phyloP scores from a whole-genome alignment of 2,113 vertebrate species.

The Erinaceus europaeus region DNA sequence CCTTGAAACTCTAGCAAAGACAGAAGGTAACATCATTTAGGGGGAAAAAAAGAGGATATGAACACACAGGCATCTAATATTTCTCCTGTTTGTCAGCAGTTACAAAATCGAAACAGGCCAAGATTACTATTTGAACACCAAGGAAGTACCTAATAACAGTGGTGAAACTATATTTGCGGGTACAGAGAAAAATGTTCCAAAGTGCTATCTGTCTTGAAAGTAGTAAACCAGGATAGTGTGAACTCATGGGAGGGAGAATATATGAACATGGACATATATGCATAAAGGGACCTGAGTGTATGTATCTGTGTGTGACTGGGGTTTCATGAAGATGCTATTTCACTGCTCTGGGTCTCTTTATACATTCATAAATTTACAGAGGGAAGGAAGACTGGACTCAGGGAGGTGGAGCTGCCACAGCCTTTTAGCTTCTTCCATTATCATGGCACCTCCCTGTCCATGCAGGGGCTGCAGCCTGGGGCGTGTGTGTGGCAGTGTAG shows the following conservation, averaged over 20 bases:
- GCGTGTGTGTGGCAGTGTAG: too few relatives aligned
- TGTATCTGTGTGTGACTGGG: background rate
- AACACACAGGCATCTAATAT: background rate
- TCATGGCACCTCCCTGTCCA: too few relatives aligned
- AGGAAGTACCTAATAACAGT: background rate
- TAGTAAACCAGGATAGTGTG: background rate
- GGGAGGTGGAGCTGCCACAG: too few relatives aligned
- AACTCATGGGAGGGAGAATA: background rate
- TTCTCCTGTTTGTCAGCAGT: background rate
- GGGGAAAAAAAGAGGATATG: background rate
- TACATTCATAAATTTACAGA: too few relatives aligned
- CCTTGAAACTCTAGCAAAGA: background rate
- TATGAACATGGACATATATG: background rate
- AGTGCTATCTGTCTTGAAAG: background rate
- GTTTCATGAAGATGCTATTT: too few relatives aligned
- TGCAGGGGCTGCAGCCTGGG: too few relatives aligned
- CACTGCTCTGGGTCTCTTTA: too few relatives aligned
- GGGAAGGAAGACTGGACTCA: too few relatives aligned
- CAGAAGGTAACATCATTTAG: background rate
- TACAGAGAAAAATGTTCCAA: background rate
- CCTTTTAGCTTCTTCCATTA: too few relatives aligned
- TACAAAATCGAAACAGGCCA: background rate
- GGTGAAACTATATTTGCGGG: background rate
- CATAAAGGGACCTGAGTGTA: background rate
- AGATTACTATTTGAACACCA: background rate